Evolutionary conservation across 2,797 vertebrate genomes (phyloP), one percentile per base, ranked within the genome.

Genomic region (Ibycter americanus): DNA sequence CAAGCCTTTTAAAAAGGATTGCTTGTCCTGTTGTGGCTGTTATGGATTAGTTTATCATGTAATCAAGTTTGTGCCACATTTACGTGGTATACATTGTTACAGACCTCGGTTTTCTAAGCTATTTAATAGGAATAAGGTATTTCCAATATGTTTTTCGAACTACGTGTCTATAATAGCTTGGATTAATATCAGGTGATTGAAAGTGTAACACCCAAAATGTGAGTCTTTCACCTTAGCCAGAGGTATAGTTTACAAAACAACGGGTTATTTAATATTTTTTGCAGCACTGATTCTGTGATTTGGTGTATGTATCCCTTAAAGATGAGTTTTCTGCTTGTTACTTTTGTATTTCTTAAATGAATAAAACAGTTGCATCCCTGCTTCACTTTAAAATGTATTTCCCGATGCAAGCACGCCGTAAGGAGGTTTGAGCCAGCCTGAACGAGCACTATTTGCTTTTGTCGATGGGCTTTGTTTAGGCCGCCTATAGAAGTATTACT

Each of bases 81-180:
- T n/a, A 34, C 3, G 2, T 67, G 40, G 49, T 65, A 21, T 13
- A 6, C 0, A 0, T 80, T 63, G 40, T 80, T 59, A 22, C 0
- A 3, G 67, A 40, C n/a, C 34, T 91, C 46, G 54, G n/a, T 36
- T 63, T 73, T 29, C 36, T 36, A 66, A 83, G n/a, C 31, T 40
- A 0, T 63, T 46, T 34, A 44, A 42, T 32, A 63, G 54, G 68
- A 58, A 74, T 44, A 78, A 90, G 54, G 56, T 32, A 27, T 65
- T 90, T 81, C 56, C 9, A 11, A 7, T n/a, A 22, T 0, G 0
- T 44, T 51, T 92, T 54, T 71, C 32, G 20, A 73, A 36, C 18
- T 62, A 3, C 23, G 10, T 34, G 15, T 66, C 4, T 68, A 2
- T 38, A 55, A 56, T 42, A 38, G 17, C 25, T 81, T 51, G 31